A percentile compares a stretch with the other conserved stretches of the same genome.
These are phyloP conservation scores for Smutsia temminckii DNA, from an alignment of 2,797 vertebrate species.

Conservation along the genomic window DNA sequence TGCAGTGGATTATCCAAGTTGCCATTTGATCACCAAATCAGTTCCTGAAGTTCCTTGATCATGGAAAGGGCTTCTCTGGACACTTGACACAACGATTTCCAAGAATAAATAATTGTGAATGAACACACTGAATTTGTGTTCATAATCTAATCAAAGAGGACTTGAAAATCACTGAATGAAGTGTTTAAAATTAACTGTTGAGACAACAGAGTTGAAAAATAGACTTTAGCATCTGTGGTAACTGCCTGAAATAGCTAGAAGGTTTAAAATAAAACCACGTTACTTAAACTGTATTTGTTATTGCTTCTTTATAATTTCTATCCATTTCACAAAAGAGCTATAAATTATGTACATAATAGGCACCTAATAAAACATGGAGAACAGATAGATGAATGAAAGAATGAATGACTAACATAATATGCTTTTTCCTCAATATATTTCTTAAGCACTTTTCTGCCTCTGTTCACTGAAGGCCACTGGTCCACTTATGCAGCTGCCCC, in stretches of 20 bases:
- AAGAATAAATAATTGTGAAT: background rate
- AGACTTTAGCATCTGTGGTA: background rate
- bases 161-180: background rate
- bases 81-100: background rate
- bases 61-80: background rate
- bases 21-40: background rate
- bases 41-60: background rate
- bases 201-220: background rate
- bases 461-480: background rate
- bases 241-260: background rate
- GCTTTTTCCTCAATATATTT: background rate
- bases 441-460: background rate
- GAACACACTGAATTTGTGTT: background rate
- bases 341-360: background rate
- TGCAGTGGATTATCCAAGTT: background rate
- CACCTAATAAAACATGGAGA: background rate
- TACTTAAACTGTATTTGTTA: background rate
- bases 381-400: background rate
- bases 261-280: background rate
- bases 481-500: background rate
- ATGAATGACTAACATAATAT: background rate
- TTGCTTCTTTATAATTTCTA: background rate
- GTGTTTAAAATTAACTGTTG: conserved; percentile 3
- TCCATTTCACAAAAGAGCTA: background rate
- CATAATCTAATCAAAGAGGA: background rate